Conservation (phyloP, 2,797 vertebrate genomes). For the Spheniscus humboldti region DNA sequence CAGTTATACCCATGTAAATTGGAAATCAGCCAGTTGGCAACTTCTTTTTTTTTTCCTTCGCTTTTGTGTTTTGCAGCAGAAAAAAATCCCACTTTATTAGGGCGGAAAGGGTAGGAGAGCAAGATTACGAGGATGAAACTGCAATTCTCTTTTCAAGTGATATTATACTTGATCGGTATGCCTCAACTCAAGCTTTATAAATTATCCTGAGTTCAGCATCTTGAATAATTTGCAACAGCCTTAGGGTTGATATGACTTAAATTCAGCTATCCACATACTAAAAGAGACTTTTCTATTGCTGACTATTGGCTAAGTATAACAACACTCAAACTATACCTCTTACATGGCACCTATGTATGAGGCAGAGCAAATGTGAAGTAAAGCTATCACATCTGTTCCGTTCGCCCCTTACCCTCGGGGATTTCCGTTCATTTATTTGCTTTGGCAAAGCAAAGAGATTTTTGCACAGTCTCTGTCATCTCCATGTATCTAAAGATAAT, state of each 20-base stretch:
- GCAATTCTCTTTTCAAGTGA: not conserved
- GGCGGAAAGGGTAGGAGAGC: not conserved
- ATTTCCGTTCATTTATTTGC: constrained; percentile 39
- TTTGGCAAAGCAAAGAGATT: constrained; percentile 26
- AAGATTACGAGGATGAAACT: not conserved
- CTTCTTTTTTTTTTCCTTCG: not conserved
- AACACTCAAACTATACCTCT: not conserved
- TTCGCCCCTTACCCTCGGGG: not conserved
- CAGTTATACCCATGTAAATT: not conserved
- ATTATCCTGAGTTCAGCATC: not conserved
- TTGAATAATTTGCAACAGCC: not conserved
- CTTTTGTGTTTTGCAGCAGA: not conserved
- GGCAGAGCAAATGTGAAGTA: not conserved
- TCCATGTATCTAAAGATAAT: not conserved
- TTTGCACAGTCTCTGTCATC: not conserved
- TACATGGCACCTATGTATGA: not conserved
- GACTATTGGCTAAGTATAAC: not conserved
- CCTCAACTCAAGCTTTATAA: not conserved
- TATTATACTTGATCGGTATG: not conserved
- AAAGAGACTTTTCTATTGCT: not conserved
- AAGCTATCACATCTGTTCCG: constrained; percentile 34
- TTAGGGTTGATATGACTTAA: not conserved
- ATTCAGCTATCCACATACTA: not conserved
- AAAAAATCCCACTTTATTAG: not conserved
- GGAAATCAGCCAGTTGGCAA: constrained; percentile 29